phyloP scores from a whole-genome alignment of 1,140 invertebrate genomes.

The Microplitis demolitor region DNA sequence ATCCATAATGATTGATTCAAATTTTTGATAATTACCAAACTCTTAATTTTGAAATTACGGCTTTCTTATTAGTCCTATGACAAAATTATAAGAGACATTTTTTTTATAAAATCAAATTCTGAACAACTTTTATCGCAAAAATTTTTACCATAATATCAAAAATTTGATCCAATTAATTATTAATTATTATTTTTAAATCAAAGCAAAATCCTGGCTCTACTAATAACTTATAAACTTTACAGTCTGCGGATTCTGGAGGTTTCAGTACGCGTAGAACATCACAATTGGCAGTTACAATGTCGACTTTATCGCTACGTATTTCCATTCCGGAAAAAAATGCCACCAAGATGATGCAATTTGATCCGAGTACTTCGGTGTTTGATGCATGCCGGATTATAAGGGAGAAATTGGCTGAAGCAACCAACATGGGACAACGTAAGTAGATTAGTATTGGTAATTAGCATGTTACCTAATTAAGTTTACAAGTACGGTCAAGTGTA shows the following conservation, averaged over 20 bases:
- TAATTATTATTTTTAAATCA: too few relatives aligned
- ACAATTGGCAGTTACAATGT: constrained; percentile 61
- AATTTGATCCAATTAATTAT: too few relatives aligned
- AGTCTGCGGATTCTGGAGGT: constrained; percentile 53
- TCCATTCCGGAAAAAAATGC: constrained; percentile 91
- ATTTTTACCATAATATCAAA: too few relatives aligned
- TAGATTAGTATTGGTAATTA: constrained; percentile 31
- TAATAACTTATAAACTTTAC: constrained; percentile 1
- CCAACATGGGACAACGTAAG: constrained; percentile 81
- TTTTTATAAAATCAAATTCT: too few relatives aligned
- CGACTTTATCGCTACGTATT: constrained; percentile 90
- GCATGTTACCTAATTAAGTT: neutral
- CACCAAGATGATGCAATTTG: constrained; percentile 97
- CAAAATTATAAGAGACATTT: too few relatives aligned
- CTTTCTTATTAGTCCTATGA: too few relatives aligned
- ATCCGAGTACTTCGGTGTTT: constrained; percentile 90
- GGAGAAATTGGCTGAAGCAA: constrained; percentile 89
- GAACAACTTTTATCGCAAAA: too few relatives aligned
- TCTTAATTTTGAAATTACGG: too few relatives aligned
- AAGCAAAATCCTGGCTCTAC: too few relatives aligned
- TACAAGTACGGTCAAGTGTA: neutral
- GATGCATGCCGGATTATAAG: constrained; percentile 94
- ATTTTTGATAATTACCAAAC: too few relatives aligned
- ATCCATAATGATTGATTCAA: too few relatives aligned
- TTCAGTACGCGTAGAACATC: constrained; percentile 46